These are phyloP conservation scores for Hemiscyllium ocellatum DNA, from an alignment of 2,113 vertebrate species.

Conservation along the genomic window DNA sequence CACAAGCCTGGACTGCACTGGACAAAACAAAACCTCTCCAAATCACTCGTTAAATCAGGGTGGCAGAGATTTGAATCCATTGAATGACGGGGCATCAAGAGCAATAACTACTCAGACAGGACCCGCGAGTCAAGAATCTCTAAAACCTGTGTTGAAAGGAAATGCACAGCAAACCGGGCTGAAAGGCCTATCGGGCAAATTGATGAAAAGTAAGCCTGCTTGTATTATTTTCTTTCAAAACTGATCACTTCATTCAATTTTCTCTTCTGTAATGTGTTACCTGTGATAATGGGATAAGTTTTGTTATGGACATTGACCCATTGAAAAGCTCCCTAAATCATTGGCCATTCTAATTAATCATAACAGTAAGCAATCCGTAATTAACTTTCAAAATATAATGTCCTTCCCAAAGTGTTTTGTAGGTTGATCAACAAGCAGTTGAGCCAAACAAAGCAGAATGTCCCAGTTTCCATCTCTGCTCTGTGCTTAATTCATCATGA, in stretches of 20 bases:
- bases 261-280: not conserved
- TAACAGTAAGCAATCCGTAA: too few relatives aligned
- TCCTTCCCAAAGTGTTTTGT: not conserved
- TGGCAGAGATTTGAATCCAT: slow-evolving; percentile 42
- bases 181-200: slow-evolving; percentile 76
- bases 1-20: not conserved
- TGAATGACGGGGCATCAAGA: slow-evolving; percentile 45
- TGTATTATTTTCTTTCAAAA: not conserved
- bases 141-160: slow-evolving; percentile 67
- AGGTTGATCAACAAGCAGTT: not conserved
- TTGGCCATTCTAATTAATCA: too few relatives aligned
- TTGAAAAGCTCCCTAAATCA: not conserved
- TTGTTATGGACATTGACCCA: not conserved
- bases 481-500: not conserved
- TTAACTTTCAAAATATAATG: not conserved
- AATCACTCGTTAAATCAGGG: slow-evolving; percentile 53
- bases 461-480: not conserved
- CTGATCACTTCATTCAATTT: not conserved
- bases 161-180: slow-evolving; percentile 66
- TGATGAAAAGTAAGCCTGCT: slow-evolving; percentile 88
- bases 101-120: slow-evolving; percentile 49
- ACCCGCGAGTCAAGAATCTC: slow-evolving; percentile 51
- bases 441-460: not conserved
- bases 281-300: not conserved
- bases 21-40: slow-evolving; percentile 47